Evolutionary conservation across 2,797 vertebrate species (phyloP).

Genomic region (Eutrigla gurnardus): DNA sequence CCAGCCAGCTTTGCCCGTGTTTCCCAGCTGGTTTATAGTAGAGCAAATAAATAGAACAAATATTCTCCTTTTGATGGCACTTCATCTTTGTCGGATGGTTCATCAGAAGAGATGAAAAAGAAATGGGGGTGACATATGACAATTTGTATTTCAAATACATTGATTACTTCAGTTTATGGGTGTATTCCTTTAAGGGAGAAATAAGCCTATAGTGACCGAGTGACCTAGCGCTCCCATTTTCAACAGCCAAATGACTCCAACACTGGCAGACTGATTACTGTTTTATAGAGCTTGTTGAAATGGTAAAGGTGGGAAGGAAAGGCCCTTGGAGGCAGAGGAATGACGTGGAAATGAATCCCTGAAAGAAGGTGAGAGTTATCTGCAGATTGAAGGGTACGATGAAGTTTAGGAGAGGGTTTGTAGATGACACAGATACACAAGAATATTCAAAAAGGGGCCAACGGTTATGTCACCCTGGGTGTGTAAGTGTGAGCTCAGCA

Average conservation of each 20-base stretch:
- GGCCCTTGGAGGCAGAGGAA: constrained; percentile 11
- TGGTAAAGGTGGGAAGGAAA: constrained; percentile 11
- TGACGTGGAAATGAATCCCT: constrained; percentile 34
- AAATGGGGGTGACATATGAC: neutral
- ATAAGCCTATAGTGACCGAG: constrained; percentile 7
- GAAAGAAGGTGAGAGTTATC: constrained; percentile 4
- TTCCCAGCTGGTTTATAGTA: neutral
- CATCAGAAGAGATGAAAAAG: neutral
- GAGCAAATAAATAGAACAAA: neutral
- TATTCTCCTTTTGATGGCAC: neutral
- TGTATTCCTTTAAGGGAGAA: neutral
- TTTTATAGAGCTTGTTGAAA: constrained; percentile 18
- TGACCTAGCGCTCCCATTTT: constrained; percentile 17
- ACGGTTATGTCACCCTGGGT: constrained; percentile 1
- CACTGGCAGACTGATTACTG: constrained; percentile 9
- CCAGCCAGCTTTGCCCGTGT: neutral
- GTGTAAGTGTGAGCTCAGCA: constrained; percentile 19
- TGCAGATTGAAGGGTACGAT: constrained; percentile 18
- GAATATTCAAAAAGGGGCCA: constrained; percentile 14
- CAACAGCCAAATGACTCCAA: constrained; percentile 29
- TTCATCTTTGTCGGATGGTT: neutral
- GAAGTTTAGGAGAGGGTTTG: constrained; percentile 13
- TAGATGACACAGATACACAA: constrained; percentile 3
- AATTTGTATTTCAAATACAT: no score
- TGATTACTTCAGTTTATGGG: neutral